Base-by-base conservation (phyloP, 1,140 invertebrate species). In the Plutomurus gul region DNA sequence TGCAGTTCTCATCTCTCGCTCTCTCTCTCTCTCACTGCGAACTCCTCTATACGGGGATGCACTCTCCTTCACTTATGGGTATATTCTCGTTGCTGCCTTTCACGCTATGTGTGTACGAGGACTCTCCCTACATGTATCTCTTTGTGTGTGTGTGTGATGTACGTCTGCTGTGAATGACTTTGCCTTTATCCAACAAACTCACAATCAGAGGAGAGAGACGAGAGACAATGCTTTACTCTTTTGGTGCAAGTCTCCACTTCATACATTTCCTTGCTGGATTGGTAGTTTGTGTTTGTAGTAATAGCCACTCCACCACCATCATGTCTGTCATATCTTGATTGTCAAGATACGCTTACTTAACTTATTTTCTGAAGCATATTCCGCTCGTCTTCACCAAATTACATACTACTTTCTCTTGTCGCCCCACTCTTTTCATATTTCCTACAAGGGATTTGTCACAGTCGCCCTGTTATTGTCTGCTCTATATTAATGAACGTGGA, bases 281-380 rank as follows among this genome's bases (percentile, higher is more conserved):
- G 39, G 11, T 13, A 43, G 39, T 3, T 13, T 13, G 11, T 13
- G 39, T n/a, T 43, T 3, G 39, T 10, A 43, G 39, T n/a, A 13
- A 43, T n/a, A 43, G 11, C 39, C 39, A 43, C 11, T 43, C 39
- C n/a, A 43, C 39, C n/a, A n/a, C 39, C 39, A 43, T 43, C 39
- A 43, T 43, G 39, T 43, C 39, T 43, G 71, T 39, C 71, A 73
- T 46, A 43, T 46, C 11, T 22, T 30, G 40, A 75, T 47, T 75
- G 73, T 75, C 73, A 75, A 75, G 40, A 75, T 47, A 47, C 16
- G 11, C 33, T 47, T 4, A 65, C 56, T 36, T 65, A 10, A 27
- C 73, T 43, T n/a, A 43, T 43, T 75, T 49, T 49, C 73, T 43
- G 1, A 3, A 73, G 25, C 71, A 18, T 75, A 18, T 75, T 47